Conservation (phyloP, 1,140 invertebrate genomes). For the Drosophila punjabiensis region DNA sequence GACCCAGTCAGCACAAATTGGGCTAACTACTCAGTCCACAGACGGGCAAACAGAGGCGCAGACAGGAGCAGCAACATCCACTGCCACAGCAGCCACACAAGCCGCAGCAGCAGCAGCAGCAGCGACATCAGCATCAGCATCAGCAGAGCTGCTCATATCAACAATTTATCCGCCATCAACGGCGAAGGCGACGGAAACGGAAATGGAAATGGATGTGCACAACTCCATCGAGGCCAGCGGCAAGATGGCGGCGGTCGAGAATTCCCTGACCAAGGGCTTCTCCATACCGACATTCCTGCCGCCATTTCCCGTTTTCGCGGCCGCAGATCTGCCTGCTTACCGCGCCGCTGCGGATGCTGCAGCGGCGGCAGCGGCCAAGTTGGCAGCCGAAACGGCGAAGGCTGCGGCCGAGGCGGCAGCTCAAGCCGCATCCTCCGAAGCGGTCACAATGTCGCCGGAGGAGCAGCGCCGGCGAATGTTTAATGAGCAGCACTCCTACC, state of each 20-base stretch:
- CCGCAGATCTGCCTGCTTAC: conserved; percentile 77
- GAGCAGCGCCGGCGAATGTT: conserved; percentile 65
- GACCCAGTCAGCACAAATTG: conserved; percentile 74
- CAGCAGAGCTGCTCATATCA: conserved; percentile 66
- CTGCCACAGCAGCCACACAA: conserved; percentile 13
- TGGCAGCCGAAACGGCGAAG: conserved; percentile 25
- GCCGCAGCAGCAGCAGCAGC: conserved; percentile 17
- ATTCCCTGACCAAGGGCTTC: conserved; percentile 79
- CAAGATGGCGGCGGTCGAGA: conserved; percentile 46
- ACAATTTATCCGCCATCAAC: conserved; percentile 68
- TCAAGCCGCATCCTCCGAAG: conserved; percentile 49
- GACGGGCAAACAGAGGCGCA: conserved; percentile 27
- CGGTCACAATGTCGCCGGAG: conserved; percentile 67
- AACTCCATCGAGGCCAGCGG: conserved; percentile 66
- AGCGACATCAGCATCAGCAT: not conserved
- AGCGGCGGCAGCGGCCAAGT: conserved; percentile 48
- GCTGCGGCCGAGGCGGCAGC: conserved; percentile 27
- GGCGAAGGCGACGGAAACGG: conserved; percentile 59
- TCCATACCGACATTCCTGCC: conserved; percentile 83
- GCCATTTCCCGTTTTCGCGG: conserved; percentile 79
- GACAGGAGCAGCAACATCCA: conserved; percentile 26
- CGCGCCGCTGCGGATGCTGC: conserved; percentile 70
- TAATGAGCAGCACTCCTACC: conserved; percentile 77
- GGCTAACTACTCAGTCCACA: conserved; percentile 64
- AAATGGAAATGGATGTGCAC: conserved; percentile 70